Base-by-base conservation (phyloP, 2,797 vertebrate species). In the Gymnoscopelus microlampas region DNA sequence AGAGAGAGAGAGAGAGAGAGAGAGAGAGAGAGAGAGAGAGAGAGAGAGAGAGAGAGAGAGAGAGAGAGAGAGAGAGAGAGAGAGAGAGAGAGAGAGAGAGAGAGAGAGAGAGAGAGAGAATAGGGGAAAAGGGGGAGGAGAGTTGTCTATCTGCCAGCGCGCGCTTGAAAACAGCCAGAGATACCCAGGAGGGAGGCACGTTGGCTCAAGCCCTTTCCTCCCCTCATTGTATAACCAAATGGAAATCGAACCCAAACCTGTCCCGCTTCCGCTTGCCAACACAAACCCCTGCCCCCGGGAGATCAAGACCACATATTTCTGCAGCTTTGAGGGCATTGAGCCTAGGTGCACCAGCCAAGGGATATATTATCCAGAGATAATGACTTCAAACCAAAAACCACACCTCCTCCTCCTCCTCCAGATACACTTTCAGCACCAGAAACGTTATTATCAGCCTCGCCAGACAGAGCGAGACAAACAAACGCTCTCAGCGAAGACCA, bases 101-200 rank as follows among this genome's bases (percentile, higher is more conserved):
- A 23, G 23, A 29, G 6, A 32, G 47, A 32, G 61, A 50, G 61
- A 50, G 49, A 50, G 12, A 13, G 15, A 5, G 26, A 24, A 44
- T 32, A 55, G 50, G 56, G 53, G 68, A 66, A 73, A 69, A 77
- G 78, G 66, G 71, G 78, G 79, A 78, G 76, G 57, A 82, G 78
- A 82, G 78, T 77, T 58, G 73, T 53, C 83, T 54, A 72, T 80
- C 74, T 70, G 65, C 66, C 76, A 79, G 71, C 11, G 55, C 11
- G 55, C 8, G 39, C 39, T 44, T 29, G n/a, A 77, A 79, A 84
- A 71, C 71, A 53, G 56, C 79, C 82, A 73, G 66, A 79, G 75
- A 83, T 75, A 78, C 39, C 61, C 57, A 77, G 71, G 76, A 82
- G 61, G 65, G 63, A 69, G 26, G 76, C 77, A 66, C 76, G 79